A percentile compares a stretch with the other conserved stretches of the same genome.
Conservation (phyloP, 23 tunicate species). For the Phallusia fumigata region DNA sequence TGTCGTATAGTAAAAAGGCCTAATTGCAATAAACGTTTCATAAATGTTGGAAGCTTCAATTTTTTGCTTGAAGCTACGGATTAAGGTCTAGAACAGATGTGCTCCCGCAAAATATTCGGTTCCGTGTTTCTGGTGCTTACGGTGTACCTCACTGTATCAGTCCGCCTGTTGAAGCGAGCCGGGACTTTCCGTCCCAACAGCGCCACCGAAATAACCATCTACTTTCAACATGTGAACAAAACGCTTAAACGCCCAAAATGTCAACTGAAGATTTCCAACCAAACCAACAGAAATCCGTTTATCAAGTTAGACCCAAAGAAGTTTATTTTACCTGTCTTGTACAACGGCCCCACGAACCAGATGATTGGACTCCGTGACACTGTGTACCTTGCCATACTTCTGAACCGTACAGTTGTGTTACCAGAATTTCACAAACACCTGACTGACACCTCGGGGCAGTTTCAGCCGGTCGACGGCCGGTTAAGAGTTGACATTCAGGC, state of each 20-base stretch:
- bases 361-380: constrained; percentile 42
- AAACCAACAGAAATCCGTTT: neutral
- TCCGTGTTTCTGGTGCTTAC: neutral
- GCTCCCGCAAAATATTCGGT: neutral
- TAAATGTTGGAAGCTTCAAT: too few relatives aligned
- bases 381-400: constrained; percentile 28
- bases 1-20: too few relatives aligned
- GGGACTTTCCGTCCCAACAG: neutral
- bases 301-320: neutral
- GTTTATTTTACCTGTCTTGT: constrained; percentile 27
- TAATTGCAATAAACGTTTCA: too few relatives aligned
- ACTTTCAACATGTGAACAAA: neutral
- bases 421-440: constrained; percentile 35
- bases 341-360: constrained; percentile 48
- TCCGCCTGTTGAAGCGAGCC: neutral
- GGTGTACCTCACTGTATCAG: neutral
- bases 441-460: constrained; percentile 24
- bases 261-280: neutral
- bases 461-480: neutral
- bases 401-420: constrained; percentile 33
- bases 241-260: neutral
- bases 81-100: neutral
- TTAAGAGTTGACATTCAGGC: neutral
- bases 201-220: neutral
- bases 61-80: too few relatives aligned